phyloP scores from a whole-genome alignment of 1,140 invertebrate genomes.

The Camponotus pennsylvanicus region DNA sequence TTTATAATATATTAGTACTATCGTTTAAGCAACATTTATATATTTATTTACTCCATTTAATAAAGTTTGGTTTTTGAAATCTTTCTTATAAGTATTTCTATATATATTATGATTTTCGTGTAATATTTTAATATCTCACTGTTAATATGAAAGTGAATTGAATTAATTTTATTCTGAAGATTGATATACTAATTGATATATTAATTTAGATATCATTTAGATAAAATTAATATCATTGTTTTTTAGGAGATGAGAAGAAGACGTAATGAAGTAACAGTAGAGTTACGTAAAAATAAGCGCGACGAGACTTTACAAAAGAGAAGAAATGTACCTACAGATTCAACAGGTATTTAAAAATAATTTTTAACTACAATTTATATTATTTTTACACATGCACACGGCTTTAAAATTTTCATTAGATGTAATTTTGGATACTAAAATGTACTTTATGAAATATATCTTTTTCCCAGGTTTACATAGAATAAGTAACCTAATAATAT shows the following conservation, averaged over 20 bases:
- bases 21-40: background rate
- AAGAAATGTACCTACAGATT: conserved; percentile 96
- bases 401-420: background rate
- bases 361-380: background rate
- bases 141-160: background rate
- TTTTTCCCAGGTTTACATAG: background rate
- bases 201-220: background rate
- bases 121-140: background rate
- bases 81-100: background rate
- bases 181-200: background rate
- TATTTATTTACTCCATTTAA: background rate
- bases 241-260: conserved; percentile 97
- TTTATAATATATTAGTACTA: background rate
- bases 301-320: conserved; percentile 98
- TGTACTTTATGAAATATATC: background rate
- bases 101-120: background rate
- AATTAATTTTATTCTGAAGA: background rate
- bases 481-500: background rate
- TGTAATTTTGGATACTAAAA: background rate
- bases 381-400: background rate
- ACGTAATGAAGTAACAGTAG: conserved; percentile 97
- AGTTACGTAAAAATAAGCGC: conserved; percentile 98
- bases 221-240: conserved; percentile 5
- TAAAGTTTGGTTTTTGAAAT: background rate
- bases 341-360: conserved; percentile 87